Evolutionary conservation across 1,140 invertebrate species (phyloP).

Genomic region (Bradynema listronoti): DNA sequence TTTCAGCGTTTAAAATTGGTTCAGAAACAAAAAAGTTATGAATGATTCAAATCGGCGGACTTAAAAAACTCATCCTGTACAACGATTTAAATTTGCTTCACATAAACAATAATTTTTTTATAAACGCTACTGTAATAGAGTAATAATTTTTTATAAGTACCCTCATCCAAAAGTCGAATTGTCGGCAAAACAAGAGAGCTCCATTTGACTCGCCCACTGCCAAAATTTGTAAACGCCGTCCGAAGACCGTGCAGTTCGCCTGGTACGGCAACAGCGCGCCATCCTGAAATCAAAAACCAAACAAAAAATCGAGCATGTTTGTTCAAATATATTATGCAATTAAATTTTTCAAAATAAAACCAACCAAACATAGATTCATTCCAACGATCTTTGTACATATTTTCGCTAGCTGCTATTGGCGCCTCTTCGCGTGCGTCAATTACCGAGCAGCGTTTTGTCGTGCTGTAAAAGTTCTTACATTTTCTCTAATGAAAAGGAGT

Average conservation of each 20-base stretch:
- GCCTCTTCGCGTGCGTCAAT: conserved; percentile 76
- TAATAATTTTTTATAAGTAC: conserved; percentile 15
- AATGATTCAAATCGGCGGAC: too few relatives aligned
- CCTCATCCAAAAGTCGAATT: conserved; percentile 46
- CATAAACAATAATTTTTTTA: too few relatives aligned
- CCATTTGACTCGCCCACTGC: conserved; percentile 58
- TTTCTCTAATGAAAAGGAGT: too few relatives aligned
- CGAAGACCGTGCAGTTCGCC: conserved; percentile 81
- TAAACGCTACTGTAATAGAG: not conserved
- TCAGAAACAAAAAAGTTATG: too few relatives aligned
- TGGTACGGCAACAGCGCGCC: conserved; percentile 68
- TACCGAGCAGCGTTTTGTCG: conserved; percentile 51
- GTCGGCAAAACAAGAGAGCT: conserved; percentile 42
- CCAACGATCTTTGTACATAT: conserved; percentile 69
- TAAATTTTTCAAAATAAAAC: conserved; percentile 21
- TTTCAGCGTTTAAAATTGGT: too few relatives aligned
- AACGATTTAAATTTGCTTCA: too few relatives aligned
- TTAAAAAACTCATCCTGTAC: too few relatives aligned
- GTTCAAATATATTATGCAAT: not conserved
- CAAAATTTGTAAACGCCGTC: conserved; percentile 72
- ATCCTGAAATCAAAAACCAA: conserved; percentile 57
- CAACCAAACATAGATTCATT: conserved; percentile 57
- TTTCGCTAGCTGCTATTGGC: conserved; percentile 65
- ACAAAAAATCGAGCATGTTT: too few relatives aligned
- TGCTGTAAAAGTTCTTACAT: conserved; percentile 42